Evolutionary conservation across 2,113 vertebrate genomes (phyloP).

Genomic region (Ginglymostoma cirratum): DNA sequence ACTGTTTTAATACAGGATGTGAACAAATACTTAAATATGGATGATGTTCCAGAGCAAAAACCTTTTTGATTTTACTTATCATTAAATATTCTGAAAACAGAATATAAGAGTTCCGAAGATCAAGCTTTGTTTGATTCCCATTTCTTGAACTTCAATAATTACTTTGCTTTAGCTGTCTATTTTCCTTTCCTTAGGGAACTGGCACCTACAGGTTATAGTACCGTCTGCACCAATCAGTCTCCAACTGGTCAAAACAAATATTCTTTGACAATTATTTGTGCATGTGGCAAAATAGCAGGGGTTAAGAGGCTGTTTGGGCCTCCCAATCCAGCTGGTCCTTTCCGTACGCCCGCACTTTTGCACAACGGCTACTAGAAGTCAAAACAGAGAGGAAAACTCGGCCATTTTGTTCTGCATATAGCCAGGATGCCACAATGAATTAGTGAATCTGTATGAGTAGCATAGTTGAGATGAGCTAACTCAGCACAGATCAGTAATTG

Average conservation of each 20-base stretch:
- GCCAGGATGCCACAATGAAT: not conserved
- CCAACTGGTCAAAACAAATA: not conserved
- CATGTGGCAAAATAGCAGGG: not conserved
- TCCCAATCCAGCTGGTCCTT: not conserved
- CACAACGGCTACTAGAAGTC: not conserved
- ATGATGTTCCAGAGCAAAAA: not conserved
- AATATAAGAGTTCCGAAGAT: not conserved
- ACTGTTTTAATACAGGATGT: not conserved
- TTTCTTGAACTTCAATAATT: not conserved
- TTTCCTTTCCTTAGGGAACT: not conserved
- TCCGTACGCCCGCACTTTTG: not conserved
- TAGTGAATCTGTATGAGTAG: not conserved
- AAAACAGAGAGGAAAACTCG: not conserved
- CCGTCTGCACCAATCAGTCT: not conserved
- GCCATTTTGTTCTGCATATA: not conserved
- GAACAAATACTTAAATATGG: not conserved
- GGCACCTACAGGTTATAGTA: not conserved
- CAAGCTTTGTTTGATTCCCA: not conserved
- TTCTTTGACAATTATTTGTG: not conserved
- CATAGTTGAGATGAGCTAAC: not conserved
- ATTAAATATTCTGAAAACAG: conserved; percentile 6
- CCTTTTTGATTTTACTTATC: not conserved
- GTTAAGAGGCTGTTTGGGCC: not conserved
- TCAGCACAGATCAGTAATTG: not conserved
- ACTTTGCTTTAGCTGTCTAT: not conserved